Conservation (phyloP, 2,888 invertebrate genomes). For the Asteroscopus sphinx region DNA sequence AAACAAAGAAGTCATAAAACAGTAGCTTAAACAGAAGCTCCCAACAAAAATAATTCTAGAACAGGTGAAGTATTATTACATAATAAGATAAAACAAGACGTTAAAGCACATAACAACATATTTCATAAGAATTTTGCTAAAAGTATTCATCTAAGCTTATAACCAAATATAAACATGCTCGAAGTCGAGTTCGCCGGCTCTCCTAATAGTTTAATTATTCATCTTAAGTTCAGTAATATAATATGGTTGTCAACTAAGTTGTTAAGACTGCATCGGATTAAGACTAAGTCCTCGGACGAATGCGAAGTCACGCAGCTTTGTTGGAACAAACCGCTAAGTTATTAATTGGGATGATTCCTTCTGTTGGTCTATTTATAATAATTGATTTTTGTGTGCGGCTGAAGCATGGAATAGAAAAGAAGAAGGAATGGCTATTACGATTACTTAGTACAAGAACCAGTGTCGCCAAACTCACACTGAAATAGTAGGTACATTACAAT, state of each 20-base stretch:
- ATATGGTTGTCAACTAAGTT: slow-evolving; percentile 43
- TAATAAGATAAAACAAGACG: neutral
- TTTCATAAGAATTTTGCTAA: slow-evolving; percentile 40
- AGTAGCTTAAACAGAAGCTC: too few relatives aligned
- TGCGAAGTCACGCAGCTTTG: slow-evolving; percentile 70
- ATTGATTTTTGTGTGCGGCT: slow-evolving; percentile 21
- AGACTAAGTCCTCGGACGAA: slow-evolving; percentile 64
- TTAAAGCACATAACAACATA: slow-evolving; percentile 13
- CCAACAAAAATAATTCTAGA: too few relatives aligned
- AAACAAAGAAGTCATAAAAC: too few relatives aligned
- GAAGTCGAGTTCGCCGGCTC: slow-evolving; percentile 37
- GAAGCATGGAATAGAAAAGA: too few relatives aligned
- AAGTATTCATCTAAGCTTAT: slow-evolving; percentile 36
- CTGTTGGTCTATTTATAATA: slow-evolving; percentile 37
- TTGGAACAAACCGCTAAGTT: slow-evolving; percentile 40
- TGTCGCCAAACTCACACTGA: too few relatives aligned
- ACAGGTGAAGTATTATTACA: too few relatives aligned
- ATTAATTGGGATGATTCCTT: slow-evolving; percentile 29
- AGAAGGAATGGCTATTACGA: too few relatives aligned
- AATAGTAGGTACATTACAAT: too few relatives aligned
- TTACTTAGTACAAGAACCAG: too few relatives aligned
- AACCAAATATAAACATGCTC: slow-evolving; percentile 52
- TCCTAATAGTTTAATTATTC: slow-evolving; percentile 60
- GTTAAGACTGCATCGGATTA: slow-evolving; percentile 61
- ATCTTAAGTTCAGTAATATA: slow-evolving; percentile 36